Base-by-base conservation (phyloP, 1,140 invertebrate genomes). In the Arion vulgaris region DNA sequence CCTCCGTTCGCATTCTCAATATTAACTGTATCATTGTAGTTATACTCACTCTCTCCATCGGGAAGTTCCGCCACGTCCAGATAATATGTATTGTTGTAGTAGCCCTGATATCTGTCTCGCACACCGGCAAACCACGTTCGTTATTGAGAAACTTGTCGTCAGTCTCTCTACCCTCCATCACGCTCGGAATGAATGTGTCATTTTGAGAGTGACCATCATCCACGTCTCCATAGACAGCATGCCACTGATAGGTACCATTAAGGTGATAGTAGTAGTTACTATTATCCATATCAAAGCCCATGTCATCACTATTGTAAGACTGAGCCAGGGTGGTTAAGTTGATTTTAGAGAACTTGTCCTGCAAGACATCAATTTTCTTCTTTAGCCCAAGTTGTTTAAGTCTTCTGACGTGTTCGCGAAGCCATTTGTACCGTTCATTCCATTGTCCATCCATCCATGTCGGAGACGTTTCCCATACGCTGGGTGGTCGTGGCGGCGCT, bases 351-450 rank as follows among this genome's bases (percentile, higher is more conserved):
- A 66, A 72, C 68, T 26, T 23, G 49, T 83, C 34, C 74, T 80
- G 57, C 39, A 83, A 57, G 41, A 80, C 80, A 38, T 83, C 83
- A 11, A 80, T 0, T 80, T 79, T 15, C 28, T 76, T 81, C 66
- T 81, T 49, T 57, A 28, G 19, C 34, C 76, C 62, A 17, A 19
- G 38, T 1, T 32, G 36, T 0, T 71, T 9, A 0, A 80, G 66
- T 34, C 32, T 17, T 28, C 66, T 69, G 23, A 80, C 28, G 1
- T 36, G 62, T 5, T 71, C 41, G n/a, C 49, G 36, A 11, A 84
- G 57, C 19, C 73, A 76, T 41, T 85, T 82, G 32, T 79, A 76
- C 34, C 39, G 38, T 39, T 68, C 72, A 32, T 53, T 51, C 62
- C 36, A 26, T 28, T 9, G 5, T 11, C 62, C n/a, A 11, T 32